Evolutionary conservation across 2,113 vertebrate species (phyloP).

Genomic region (Phodopus roborovskii): DNA sequence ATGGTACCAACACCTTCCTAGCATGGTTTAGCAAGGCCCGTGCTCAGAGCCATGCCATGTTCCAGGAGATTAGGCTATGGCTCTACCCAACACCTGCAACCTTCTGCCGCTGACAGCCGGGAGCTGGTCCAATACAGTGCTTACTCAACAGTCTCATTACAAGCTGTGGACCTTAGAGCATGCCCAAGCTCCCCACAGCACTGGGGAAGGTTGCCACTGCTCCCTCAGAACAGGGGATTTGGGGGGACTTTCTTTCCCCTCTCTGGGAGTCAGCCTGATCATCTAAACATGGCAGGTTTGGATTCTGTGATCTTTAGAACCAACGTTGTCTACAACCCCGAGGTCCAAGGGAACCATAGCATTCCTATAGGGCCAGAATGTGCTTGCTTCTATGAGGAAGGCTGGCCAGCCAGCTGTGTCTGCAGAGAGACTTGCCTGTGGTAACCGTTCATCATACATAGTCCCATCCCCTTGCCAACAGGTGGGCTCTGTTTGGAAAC

Average conservation of each 20-base stretch:
- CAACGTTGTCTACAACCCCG: neutral
- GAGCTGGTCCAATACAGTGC: neutral
- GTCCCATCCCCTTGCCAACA: slow-evolving; percentile 44
- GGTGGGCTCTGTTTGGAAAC: slow-evolving; percentile 17
- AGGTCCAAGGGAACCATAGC: neutral
- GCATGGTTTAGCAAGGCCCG: neutral
- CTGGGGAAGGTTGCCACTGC: neutral
- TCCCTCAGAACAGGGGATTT: neutral
- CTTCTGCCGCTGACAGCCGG: slow-evolving; percentile 28
- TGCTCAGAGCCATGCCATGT: neutral
- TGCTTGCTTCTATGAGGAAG: neutral
- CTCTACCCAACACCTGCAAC: neutral
- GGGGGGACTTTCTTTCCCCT: neutral
- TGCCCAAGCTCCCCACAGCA: neutral
- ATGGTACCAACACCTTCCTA: neutral
- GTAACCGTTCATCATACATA: slow-evolving; percentile 25
- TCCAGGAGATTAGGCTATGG: slow-evolving; percentile 3
- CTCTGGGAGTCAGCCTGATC: neutral
- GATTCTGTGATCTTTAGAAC: neutral
- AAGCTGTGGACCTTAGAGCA: neutral
- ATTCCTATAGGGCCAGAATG: neutral
- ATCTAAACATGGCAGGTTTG: neutral
- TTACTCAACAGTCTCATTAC: slow-evolving; percentile 15
- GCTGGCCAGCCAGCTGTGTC: neutral
- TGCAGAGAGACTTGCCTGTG: neutral